These are phyloP conservation scores for Amblyornis subalaris DNA, from an alignment of 2,113 vertebrate genomes.

Conservation along the genomic window DNA sequence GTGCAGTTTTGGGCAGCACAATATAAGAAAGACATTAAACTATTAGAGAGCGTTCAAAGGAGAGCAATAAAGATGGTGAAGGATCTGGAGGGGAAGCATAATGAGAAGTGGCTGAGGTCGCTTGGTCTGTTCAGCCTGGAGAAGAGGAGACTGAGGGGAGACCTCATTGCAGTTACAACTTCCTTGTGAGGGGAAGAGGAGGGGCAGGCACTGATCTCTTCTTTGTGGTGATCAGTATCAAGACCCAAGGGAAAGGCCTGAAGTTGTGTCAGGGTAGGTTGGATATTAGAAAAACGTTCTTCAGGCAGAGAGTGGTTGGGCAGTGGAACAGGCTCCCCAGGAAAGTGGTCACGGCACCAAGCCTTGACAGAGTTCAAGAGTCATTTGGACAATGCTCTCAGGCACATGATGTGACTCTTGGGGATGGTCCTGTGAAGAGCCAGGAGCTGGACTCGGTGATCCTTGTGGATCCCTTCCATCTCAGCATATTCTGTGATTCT, in stretches of 20 bases:
- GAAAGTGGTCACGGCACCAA: background rate
- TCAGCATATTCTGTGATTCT: background rate
- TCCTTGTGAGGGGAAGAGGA: background rate
- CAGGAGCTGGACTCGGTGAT: background rate
- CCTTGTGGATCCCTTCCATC: background rate
- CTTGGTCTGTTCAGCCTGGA: background rate
- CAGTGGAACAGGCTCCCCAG: background rate
- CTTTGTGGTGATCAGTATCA: background rate
- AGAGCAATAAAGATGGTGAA: background rate
- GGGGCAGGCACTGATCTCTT: background rate
- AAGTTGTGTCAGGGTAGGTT: background rate
- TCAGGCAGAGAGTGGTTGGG: background rate
- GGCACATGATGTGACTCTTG: background rate
- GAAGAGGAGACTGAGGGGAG: background rate
- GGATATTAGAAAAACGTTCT: background rate
- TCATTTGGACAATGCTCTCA: background rate
- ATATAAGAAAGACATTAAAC: background rate
- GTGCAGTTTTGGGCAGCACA: background rate
- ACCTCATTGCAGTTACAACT: background rate
- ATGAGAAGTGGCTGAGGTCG: background rate
- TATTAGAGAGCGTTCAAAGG: background rate
- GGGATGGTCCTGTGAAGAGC: too few relatives aligned
- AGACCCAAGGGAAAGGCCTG: fast-evolving
- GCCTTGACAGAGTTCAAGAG: background rate
- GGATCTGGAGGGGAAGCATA: fast-evolving